A percentile compares a stretch with the other conserved stretches of the same genome.
These are phyloP conservation scores for Capitulum mitella DNA, from an alignment of 2,888 invertebrate species.

Conservation along the genomic window DNA sequence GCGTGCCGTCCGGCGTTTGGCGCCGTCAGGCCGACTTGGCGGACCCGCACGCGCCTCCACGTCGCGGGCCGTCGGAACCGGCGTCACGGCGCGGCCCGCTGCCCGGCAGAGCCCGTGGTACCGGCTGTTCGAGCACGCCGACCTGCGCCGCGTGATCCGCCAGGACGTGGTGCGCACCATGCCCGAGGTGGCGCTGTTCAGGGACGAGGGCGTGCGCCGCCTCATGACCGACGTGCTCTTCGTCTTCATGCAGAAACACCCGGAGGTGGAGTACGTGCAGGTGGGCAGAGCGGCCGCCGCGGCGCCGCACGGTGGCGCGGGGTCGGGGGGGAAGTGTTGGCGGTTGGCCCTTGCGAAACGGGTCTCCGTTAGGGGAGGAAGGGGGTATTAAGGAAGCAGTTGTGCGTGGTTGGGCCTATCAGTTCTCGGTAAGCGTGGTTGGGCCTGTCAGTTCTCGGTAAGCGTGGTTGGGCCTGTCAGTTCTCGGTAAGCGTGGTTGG, in stretches of 20 bases:
- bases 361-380: too few species aligned
- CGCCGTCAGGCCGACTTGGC: too few species aligned
- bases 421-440: too few species aligned
- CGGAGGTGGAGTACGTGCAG: conserved; percentile 65
- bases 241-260: conserved; percentile 56
- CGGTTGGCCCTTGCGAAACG: too few species aligned
- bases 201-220: conserved; percentile 58
- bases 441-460: too few species aligned
- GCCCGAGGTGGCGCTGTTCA: conserved; percentile 72
- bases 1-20: neutral
- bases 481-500: too few species aligned
- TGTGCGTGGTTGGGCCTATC: too few species aligned
- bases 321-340: too few species aligned
- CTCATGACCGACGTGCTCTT: conserved; percentile 60
- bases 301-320: too few species aligned
- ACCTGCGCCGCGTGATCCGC: conserved; percentile 62
- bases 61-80: neutral
- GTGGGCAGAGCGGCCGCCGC: too few species aligned
- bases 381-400: too few species aligned
- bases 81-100: neutral
- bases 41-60: neutral
- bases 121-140: conserved; percentile 72
- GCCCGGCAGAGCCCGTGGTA: conserved; percentile 47
- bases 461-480: too few species aligned
- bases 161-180: conserved; percentile 78